Base-by-base conservation (phyloP, 1,140 invertebrate species). In the Heliconius melpomene region DNA sequence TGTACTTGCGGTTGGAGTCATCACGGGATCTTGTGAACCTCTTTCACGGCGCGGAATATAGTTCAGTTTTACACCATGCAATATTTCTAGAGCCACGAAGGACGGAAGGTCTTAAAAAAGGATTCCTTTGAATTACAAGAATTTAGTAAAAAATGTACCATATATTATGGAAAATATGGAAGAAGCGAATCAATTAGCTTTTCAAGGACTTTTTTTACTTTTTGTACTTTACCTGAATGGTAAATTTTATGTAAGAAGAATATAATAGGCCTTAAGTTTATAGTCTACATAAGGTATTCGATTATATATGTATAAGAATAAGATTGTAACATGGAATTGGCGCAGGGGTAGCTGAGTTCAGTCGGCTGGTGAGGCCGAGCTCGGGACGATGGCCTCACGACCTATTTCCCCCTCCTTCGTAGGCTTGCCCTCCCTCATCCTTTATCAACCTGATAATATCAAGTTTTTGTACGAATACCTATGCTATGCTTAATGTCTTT, bases 361-460 rank as follows among this genome's bases (percentile, higher is more conserved):
- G 88, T 79, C 83, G 84, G 83, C 76, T 83, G 75, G 71, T 82
- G 85, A 88, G 90, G 88, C 88, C 90, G 88, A 81, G 88, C 88
- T 81, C 85, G 92, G 90, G 77, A n/a, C 90, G 89, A 87, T 91
- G 90, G 87, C 89, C 90, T 81, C 90, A 85, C 91, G 91, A 92
- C 91, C 91, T 88, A 93, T 85, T 91, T 92, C 86, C 88, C 87
- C 86, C 86, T 75, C 83, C 82, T 76, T 78, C 79, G 60, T 85
- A 81, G 82, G 82, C 83, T 46, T 84, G 76, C 85, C 86, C 85
- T 83, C 86, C 83, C 86, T 81, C 86, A 83, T 87, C 80, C 86
- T 89, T 88, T 93, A 92, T 91, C 91, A 86, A 78, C 75, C 71
- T 72, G 71, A 72, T 72, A 72, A 72, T 72, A 38, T 80, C 54